These are phyloP conservation scores for Leptogaster cylindrica DNA, from an alignment of 2,888 invertebrate genomes.

Conservation along the genomic window DNA sequence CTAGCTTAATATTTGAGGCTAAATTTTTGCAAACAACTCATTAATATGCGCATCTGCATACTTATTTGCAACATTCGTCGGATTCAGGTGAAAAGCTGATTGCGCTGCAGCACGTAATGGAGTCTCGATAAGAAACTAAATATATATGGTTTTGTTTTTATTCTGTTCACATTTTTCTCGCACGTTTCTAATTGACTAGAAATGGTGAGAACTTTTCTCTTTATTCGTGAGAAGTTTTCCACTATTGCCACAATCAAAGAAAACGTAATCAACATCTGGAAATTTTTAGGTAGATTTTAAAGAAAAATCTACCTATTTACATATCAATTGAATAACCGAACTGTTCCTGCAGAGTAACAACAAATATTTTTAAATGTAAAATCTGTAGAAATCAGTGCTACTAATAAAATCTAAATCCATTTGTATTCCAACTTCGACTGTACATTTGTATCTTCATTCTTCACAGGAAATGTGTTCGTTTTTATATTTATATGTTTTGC, in stretches of 20 bases:
- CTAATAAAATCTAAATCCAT: slow-evolving; percentile 19
- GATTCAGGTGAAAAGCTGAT: slow-evolving; percentile 34
- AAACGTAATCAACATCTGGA: neutral
- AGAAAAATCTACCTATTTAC: too few species aligned
- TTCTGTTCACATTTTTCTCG: slow-evolving; percentile 31
- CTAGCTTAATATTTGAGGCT: slow-evolving; percentile 11
- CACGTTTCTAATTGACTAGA: slow-evolving; percentile 30
- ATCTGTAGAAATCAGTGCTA: neutral
- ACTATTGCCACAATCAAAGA: slow-evolving; percentile 15
- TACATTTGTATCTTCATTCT: too few species aligned
- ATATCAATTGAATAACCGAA: neutral
- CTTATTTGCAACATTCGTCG: slow-evolving; percentile 19
- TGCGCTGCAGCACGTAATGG: slow-evolving; percentile 1
- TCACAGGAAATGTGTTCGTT: too few species aligned
- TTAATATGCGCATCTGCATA: slow-evolving; percentile 36
- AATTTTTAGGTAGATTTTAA: too few species aligned
- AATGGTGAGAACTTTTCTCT: slow-evolving; percentile 34
- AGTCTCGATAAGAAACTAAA: slow-evolving; percentile 29
- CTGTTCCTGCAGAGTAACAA: neutral
- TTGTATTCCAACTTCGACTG: too few species aligned
- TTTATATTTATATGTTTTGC: too few species aligned
- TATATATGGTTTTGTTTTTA: slow-evolving; percentile 7
- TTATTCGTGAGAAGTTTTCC: slow-evolving; percentile 18
- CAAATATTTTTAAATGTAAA: slow-evolving; percentile 4
- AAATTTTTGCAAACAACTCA: slow-evolving; percentile 10